Base-by-base conservation (phyloP, 2,888 invertebrate species). In the Agrotis exclamationis region DNA sequence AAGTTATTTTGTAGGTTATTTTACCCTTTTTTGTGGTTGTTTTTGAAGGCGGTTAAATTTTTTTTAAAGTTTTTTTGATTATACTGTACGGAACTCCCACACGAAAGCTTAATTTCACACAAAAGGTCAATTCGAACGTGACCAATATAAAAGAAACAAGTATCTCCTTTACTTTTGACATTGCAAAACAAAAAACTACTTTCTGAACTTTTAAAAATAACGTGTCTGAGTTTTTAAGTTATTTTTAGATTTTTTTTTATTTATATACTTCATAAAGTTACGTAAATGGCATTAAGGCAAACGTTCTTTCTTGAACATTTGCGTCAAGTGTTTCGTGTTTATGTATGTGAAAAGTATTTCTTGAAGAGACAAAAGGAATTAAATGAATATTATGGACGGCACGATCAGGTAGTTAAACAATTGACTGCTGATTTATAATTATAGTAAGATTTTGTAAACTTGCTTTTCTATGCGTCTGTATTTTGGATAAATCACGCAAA, bases 151-250 rank as follows among this genome's bases (percentile, higher is more conserved):
- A 56, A 53, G 16, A 70, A 71, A 72, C 85, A 68, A 69, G 83
- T 79, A 58, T 57, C 13, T 45, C 74, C 48, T 28, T 53, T 63
- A 60, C 64, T 65, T 58, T 63, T 33, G 22, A 20, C 47, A 60
- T 63, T 68, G 54, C 67, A 47, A 68, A 63, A 72, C 67, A 66
- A 54, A 33, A 63, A 82, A 71, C 70, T 53, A 63, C 83, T 84
- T 83, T 78, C 58, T 64, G 56, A 22, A 56, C 3, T 58, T 60
- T 69, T 75, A 62, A 69, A 71, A 76, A 65, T 63, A 70, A 59
- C 60, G 16, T 44, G 4, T n/a, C 20, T 47, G 57, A 53, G 13
- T 11, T 51, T 57, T 14, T n/a, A n/a, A 57, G 51, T 65, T 72
- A 74, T 62, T 70, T 78, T 77, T 51, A 14, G 48, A 53, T n/a